Conservation (phyloP, 2,888 invertebrate species). For the Orgyia antiqua region DNA sequence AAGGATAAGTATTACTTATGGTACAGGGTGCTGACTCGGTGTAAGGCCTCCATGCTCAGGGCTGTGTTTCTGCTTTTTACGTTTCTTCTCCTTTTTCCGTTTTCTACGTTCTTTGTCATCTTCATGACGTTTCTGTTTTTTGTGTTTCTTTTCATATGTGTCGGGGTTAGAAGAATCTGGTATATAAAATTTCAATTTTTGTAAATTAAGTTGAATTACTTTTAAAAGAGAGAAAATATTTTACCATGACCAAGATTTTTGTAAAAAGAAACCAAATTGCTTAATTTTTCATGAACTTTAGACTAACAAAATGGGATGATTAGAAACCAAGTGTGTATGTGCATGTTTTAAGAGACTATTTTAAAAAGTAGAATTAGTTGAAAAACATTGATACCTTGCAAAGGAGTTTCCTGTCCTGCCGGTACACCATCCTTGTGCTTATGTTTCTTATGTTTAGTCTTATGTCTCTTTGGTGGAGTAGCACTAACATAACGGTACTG, state of each 20-base stretch:
- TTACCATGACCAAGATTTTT: too few species aligned
- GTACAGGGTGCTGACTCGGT: slow-evolving; percentile 64
- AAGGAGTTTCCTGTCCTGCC: slow-evolving; percentile 85
- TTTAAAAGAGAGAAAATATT: too few species aligned
- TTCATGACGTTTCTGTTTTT: slow-evolving; percentile 95
- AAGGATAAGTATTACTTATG: slow-evolving; percentile 32
- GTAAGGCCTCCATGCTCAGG: slow-evolving; percentile 88
- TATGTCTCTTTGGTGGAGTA: slow-evolving; percentile 94
- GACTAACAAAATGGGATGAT: too few species aligned
- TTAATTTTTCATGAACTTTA: too few species aligned
- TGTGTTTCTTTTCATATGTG: slow-evolving; percentile 96
- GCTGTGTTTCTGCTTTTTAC: slow-evolving; percentile 96
- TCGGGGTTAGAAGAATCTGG: slow-evolving; percentile 84
- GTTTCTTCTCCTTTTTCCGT: slow-evolving; percentile 95
- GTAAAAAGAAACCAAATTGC: too few species aligned
- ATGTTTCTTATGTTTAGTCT: slow-evolving; percentile 97
- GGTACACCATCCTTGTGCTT: slow-evolving; percentile 93
- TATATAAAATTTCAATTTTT: too few species aligned
- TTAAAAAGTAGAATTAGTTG: too few species aligned
- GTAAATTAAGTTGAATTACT: too few species aligned
- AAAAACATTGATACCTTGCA: slow-evolving; percentile 80
- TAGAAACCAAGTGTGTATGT: too few species aligned
- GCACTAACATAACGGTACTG: slow-evolving; percentile 96
- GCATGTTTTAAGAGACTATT: too few species aligned
- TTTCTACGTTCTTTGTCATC: slow-evolving; percentile 96